Evolutionary conservation across 2,888 invertebrate genomes (phyloP).

Genomic region (Polydrusus pterygomalis): DNA sequence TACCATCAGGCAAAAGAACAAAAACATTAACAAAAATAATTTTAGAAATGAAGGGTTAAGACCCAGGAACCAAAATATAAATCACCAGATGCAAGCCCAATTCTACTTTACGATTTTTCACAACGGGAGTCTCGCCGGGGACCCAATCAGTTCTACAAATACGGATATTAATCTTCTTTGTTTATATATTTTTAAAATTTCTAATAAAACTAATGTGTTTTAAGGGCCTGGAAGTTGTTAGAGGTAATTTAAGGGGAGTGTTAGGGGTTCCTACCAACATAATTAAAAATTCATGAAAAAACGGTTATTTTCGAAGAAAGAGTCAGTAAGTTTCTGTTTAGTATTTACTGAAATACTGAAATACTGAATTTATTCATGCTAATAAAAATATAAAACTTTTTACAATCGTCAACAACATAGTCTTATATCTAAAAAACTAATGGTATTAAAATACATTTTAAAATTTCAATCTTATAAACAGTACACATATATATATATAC

Average conservation of each 20-base stretch:
- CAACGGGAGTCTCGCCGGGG: constrained; percentile 51
- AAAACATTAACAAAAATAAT: constrained; percentile 12
- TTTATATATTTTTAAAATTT: constrained; percentile 51
- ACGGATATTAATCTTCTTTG: constrained; percentile 56
- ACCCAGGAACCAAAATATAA: constrained; percentile 41
- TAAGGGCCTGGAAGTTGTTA: constrained; percentile 54
- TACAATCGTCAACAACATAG: too few relatives aligned
- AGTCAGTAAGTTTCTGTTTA: too few relatives aligned
- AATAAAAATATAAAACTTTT: too few relatives aligned
- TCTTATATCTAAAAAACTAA: too few relatives aligned
- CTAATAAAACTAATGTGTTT: constrained; percentile 56
- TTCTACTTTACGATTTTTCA: constrained; percentile 56
- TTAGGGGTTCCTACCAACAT: neutral
- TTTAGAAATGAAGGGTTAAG: constrained; percentile 14
- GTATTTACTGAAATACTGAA: too few relatives aligned
- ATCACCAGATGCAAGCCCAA: constrained; percentile 51
- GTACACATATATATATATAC: too few relatives aligned
- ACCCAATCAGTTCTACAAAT: constrained; percentile 51
- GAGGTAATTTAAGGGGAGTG: constrained; percentile 41
- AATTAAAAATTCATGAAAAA: constrained; percentile 6
- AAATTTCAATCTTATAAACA: too few relatives aligned
- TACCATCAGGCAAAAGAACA: constrained; percentile 15
- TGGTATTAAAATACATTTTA: too few relatives aligned
- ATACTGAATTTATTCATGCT: too few relatives aligned
- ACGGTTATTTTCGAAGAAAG: neutral